Conservation (phyloP, 2,888 invertebrate species). For the Spatulosminthurus flaviceps region DNA sequence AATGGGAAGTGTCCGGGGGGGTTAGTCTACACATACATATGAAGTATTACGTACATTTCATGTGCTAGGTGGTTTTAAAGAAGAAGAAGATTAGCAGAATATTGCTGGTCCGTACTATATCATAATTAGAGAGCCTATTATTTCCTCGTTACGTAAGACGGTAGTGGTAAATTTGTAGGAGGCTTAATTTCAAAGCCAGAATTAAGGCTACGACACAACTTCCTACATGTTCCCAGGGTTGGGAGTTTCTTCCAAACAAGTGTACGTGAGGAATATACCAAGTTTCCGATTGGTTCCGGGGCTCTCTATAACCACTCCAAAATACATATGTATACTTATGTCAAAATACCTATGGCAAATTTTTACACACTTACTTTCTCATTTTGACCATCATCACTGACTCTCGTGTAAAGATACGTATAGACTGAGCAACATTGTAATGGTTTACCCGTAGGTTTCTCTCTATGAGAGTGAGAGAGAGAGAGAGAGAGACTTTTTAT, state of each 20-base stretch:
- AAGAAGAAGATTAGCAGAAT: slow-evolving; percentile 35
- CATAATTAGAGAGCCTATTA: slow-evolving; percentile 62
- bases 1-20: not conserved
- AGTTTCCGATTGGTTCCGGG: slow-evolving; percentile 50
- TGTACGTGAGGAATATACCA: slow-evolving; percentile 59
- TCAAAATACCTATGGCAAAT: not conserved
- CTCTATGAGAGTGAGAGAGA: too few species aligned
- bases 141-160: slow-evolving; percentile 56
- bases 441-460: too few species aligned
- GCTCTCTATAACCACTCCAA: slow-evolving; percentile 12
- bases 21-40: not conserved
- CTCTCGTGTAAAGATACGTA: too few species aligned
- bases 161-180: slow-evolving; percentile 48
- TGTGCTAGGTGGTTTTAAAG: not conserved
- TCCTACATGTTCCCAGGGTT: not conserved
- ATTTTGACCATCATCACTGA: too few species aligned
- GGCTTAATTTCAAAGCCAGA: slow-evolving; percentile 47
- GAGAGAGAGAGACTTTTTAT: too few species aligned
- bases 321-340: not conserved
- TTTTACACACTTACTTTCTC: not conserved
- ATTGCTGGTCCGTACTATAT: slow-evolving; percentile 53
- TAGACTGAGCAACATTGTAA: too few species aligned
- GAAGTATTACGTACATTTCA: not conserved
- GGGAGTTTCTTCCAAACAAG: slow-evolving; percentile 25
- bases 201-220: slow-evolving; percentile 40